Base-by-base conservation (phyloP, 2,888 invertebrate species). In the Chromoteleia sp. region DNA sequence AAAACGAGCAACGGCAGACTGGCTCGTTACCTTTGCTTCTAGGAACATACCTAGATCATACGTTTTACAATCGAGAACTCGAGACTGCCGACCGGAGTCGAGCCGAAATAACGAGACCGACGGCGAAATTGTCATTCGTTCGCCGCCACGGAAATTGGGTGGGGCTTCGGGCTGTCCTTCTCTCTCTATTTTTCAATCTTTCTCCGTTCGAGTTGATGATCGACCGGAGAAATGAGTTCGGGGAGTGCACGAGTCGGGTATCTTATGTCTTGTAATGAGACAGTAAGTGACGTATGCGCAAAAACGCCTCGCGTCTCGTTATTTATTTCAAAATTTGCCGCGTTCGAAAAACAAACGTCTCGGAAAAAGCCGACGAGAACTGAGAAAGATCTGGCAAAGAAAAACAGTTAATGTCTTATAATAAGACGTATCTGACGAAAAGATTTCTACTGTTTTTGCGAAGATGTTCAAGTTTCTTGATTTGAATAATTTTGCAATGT, bases 1-100 rank as follows among this genome's bases (percentile, higher is more conserved):
- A 63, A 65, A 65, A 65, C 70, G 71, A 78, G 78, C 83, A 83
- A 84, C 84, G 84, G 85, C 82, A 83, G 84, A 84, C 84, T 85
- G 85, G 82, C 85, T 75, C 63, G 87, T 85, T 85, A 86, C 86
- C 87, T 85, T 85, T 85, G 85, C 86, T 87, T 87, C 87, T 88
- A 85, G 87, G 88, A 88, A 88, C 86, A 86, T 87, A 87, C 87
- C 86, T 86, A 84, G 82, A 82, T 70, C 82, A 56, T 67, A 52
- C 75, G 54, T 70, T 70, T 77, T 67, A 63, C 65, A 71, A 65
- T 82, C 78, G 48, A 70, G 63, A 50, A 7, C 33, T 8, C 33
- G 14, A 7, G 7, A 14, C 15, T 70, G 43, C 68, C 15, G 39
- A 80, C 30, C 39, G 52, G 5, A 33, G 41, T 0, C 43, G 12